Evolutionary conservation across 2,113 vertebrate genomes (phyloP), one percentile per base, ranked within the genome.

Genomic region (Neolamprologus brichardi): DNA sequence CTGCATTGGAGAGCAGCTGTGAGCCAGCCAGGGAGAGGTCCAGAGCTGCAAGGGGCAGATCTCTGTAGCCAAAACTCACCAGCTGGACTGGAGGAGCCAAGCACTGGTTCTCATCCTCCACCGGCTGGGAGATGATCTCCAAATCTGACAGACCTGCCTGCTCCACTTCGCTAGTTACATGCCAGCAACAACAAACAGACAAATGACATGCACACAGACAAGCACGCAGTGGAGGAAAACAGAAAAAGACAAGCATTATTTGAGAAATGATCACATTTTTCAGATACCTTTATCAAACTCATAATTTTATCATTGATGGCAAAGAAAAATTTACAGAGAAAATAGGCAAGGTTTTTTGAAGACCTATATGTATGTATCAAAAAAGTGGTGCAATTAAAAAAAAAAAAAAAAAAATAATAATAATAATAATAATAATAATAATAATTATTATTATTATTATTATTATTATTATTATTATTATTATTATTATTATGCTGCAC

Each of bases 71-170:
- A 90, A 99, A 98, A 94, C 97, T 98, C 92, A 98, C 97, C 94
- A 99, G 97, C 91, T 97, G 98, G 58, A 97, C 97, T 0, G 97
- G 97, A 3, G 97, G 97, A 81, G 97, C 97, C 87, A 97, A 89
- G 93, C 96, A 97, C 95, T 97, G 98, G 93, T 96, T 97, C 82
- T 98, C 98, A 87, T 99, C 98, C 37, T 98, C 98, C 60, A 98
- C 96, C 90, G 98, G 98, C 53, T 99, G 98, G 13, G 98, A 99
- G 96, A 99, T 98, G 90, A 98, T 97, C 96, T 99, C 98, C 92
- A 99, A 97, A 95, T 99, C 98, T 0, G 98, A 97, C 94, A 97
- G 93, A 89, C 97, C 94, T 1, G 96, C 94, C 96, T 97, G 97
- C 91, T 95, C 93, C 91, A 88, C 85, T 64, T 89, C 94, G 78